phyloP scores from a whole-genome alignment of 2,888 invertebrate species.

The Tetragonisca angustula region DNA sequence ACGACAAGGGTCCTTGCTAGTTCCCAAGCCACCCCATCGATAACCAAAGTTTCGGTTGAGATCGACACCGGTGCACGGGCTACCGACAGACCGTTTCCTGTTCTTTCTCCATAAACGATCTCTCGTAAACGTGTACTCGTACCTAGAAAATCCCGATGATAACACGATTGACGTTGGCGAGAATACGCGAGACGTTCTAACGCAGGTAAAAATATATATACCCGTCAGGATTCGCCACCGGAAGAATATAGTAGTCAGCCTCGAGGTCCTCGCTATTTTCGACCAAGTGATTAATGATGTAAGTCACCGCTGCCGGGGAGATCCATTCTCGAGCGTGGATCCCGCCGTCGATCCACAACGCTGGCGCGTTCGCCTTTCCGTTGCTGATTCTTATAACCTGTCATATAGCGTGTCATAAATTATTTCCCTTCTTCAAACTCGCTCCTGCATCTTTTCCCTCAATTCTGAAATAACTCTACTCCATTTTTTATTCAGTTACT shows the following conservation, averaged over 20 bases:
- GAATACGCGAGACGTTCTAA: neutral
- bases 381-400: conserved; percentile 87
- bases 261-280: conserved; percentile 89
- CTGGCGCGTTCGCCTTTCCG: conserved; percentile 86
- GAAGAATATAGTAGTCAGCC: conserved; percentile 89
- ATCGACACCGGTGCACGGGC: conserved; percentile 90
- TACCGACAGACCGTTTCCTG: conserved; percentile 86
- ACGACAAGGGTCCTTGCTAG: conserved; percentile 92
- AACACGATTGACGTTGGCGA: no score
- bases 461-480: no score
- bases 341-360: conserved; percentile 91
- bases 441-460: no score
- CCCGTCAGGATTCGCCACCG: conserved; percentile 90
- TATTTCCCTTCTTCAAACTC: neutral
- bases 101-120: conserved; percentile 95
- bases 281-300: conserved; percentile 89
- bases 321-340: conserved; percentile 97
- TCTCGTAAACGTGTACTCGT: conserved; percentile 92
- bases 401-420: conserved; percentile 6
- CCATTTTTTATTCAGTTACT: no score
- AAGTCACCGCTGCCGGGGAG: conserved; percentile 91
- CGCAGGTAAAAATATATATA: conserved; percentile 82
- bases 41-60: conserved; percentile 95
- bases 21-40: conserved; percentile 94
- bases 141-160: conserved; percentile 86